Conservation (phyloP, 2,113 vertebrate genomes). For the Ptychochromis oligacanthus region DNA sequence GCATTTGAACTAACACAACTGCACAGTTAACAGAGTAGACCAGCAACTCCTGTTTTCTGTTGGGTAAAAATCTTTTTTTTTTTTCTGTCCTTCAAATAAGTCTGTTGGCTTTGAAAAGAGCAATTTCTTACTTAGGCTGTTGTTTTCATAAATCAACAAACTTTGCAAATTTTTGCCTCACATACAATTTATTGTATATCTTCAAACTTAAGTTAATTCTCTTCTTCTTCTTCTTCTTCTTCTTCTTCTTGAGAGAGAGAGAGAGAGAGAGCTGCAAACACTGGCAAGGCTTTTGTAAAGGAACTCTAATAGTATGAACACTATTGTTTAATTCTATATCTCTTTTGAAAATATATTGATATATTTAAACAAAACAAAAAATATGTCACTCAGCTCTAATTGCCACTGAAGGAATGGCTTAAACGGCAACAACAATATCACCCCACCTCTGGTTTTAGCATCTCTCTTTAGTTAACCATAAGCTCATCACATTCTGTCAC, state of each 20-base stretch:
- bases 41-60: not conserved
- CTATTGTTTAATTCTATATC: not conserved
- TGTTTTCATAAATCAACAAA: not conserved
- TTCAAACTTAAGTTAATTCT: too few species aligned
- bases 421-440: not conserved
- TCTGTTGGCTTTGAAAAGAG: not conserved
- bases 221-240: too few species aligned
- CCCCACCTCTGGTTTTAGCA: not conserved
- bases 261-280: not conserved
- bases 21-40: not conserved
- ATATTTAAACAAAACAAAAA: too few species aligned
- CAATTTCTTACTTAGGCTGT: not conserved
- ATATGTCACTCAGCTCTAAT: not conserved
- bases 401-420: not conserved
- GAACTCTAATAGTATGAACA: not conserved
- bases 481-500: not conserved
- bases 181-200: too few species aligned
- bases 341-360: not conserved
- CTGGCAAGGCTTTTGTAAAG: not conserved
- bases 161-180: too few species aligned
- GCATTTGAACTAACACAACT: not conserved
- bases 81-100: fast-evolving
- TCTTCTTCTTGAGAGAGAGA: too few species aligned
- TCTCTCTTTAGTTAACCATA: not conserved
- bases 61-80: not conserved